phyloP scores from a whole-genome alignment of 1,140 invertebrate species.

The Drosophila suzukii region DNA sequence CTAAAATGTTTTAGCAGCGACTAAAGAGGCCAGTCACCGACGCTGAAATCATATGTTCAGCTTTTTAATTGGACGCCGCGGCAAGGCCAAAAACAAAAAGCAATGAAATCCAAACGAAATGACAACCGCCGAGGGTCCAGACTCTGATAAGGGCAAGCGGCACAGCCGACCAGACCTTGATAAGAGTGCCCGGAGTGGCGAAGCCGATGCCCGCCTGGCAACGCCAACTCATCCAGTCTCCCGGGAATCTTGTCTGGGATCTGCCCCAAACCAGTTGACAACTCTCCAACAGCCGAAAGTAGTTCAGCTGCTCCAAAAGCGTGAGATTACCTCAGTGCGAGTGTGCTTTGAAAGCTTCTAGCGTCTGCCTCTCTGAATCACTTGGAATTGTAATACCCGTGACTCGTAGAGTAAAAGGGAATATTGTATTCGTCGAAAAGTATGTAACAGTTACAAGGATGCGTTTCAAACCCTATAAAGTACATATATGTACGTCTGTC shows the following conservation, averaged over 20 bases:
- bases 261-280: slow-evolving; percentile 25
- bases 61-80: slow-evolving; percentile 22
- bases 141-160: slow-evolving; percentile 39
- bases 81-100: slow-evolving; percentile 26
- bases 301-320: not conserved
- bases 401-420: too few relatives aligned
- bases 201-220: slow-evolving; percentile 37
- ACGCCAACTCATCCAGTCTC: slow-evolving; percentile 3
- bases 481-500: too few relatives aligned
- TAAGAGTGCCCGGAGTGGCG: slow-evolving; percentile 12
- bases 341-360: slow-evolving; percentile 59
- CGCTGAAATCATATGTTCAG: slow-evolving; percentile 29
- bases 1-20: slow-evolving; percentile 1
- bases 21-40: slow-evolving; percentile 6
- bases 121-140: slow-evolving; percentile 36
- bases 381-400: slow-evolving; percentile 10
- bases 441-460: too few relatives aligned
- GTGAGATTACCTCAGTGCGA: not conserved
- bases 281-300: not conserved
- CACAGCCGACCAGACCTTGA: slow-evolving; percentile 7
- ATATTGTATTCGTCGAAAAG: too few relatives aligned
- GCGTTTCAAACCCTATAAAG: too few relatives aligned
- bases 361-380: slow-evolving; percentile 2
- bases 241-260: slow-evolving; percentile 7
- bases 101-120: slow-evolving; percentile 34